A percentile compares a stretch with the other conserved stretches of the same genome.
These are phyloP conservation scores for Tretioscincus oriximinensis DNA, from an alignment of 2,113 vertebrate species.

Conservation along the genomic window DNA sequence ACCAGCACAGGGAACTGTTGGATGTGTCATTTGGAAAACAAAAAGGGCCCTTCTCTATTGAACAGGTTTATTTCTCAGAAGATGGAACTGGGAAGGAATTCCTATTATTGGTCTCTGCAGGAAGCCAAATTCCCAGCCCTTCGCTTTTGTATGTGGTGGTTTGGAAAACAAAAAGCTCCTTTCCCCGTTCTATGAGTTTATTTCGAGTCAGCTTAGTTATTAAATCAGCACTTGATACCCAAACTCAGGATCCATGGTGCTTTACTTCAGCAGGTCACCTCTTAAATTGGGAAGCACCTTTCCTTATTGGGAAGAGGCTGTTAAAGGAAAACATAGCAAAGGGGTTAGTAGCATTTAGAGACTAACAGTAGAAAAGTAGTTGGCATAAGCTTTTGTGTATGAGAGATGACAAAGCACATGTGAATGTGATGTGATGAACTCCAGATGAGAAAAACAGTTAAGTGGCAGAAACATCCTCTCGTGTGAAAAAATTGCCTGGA, in stretches of 20 bases:
- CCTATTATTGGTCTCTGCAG: too few species aligned
- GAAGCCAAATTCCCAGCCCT: too few species aligned
- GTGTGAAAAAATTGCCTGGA: too few species aligned
- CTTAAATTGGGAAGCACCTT: neutral
- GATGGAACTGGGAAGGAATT: too few species aligned
- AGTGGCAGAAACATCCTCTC: too few species aligned
- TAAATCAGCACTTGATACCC: neutral
- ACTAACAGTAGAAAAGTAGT: too few species aligned
- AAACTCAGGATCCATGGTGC: neutral
- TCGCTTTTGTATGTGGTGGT: neutral
- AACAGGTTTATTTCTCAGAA: neutral
- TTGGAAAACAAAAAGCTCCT: neutral
- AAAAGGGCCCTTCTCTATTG: neutral
- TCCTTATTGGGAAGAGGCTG: neutral
- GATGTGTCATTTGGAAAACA: neutral
- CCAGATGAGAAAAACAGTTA: too few species aligned
- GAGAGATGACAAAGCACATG: too few species aligned
- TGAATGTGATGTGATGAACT: too few species aligned
- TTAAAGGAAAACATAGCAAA: neutral
- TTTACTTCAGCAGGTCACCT: neutral
- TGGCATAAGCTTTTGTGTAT: too few species aligned
- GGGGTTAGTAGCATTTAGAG: too few species aligned
- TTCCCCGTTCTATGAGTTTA: neutral
- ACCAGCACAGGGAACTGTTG: neutral
- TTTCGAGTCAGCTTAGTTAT: neutral